These are phyloP conservation scores for Cryptus viduatorius DNA, from an alignment of 2,888 invertebrate genomes.

Conservation along the genomic window DNA sequence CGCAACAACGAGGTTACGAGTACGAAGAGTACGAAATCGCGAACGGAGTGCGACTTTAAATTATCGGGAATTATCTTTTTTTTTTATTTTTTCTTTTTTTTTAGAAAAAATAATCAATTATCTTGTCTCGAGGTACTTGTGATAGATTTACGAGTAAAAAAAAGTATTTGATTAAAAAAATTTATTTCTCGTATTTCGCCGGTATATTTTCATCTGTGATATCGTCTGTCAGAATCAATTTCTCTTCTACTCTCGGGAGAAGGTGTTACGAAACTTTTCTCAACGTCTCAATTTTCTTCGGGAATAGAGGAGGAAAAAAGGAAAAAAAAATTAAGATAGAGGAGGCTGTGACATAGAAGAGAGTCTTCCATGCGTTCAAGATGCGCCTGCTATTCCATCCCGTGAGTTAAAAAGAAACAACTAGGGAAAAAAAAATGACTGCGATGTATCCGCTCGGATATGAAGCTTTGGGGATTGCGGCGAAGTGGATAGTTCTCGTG, in stretches of 20 bases:
- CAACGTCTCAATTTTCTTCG: neutral
- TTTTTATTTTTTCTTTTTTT: neutral
- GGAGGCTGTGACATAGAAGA: constrained; percentile 49
- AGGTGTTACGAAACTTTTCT: neutral
- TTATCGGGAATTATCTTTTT: neutral
- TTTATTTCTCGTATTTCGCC: neutral
- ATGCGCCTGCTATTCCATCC: constrained; percentile 56
- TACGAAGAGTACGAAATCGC: constrained; percentile 1
- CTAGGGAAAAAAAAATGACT: neutral
- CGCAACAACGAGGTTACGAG: constrained; percentile 61
- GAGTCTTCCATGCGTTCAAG: constrained; percentile 62
- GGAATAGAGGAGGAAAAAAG: neutral
- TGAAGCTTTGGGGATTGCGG: neutral
- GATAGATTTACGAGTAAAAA: neutral
- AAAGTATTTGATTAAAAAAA: neutral
- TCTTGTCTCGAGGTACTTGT: neutral
- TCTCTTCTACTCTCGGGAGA: constrained; percentile 1
- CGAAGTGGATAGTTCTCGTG: neutral
- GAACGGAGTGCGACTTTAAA: neutral
- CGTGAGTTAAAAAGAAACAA: constrained; percentile 50
- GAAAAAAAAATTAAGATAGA: constrained; percentile 31
- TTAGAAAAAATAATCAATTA: neutral
- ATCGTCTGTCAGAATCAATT: neutral
- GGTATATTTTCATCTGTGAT: neutral
- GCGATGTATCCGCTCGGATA: neutral